These are phyloP conservation scores for Thera britannica DNA, from an alignment of 2,888 invertebrate genomes.

Conservation along the genomic window DNA sequence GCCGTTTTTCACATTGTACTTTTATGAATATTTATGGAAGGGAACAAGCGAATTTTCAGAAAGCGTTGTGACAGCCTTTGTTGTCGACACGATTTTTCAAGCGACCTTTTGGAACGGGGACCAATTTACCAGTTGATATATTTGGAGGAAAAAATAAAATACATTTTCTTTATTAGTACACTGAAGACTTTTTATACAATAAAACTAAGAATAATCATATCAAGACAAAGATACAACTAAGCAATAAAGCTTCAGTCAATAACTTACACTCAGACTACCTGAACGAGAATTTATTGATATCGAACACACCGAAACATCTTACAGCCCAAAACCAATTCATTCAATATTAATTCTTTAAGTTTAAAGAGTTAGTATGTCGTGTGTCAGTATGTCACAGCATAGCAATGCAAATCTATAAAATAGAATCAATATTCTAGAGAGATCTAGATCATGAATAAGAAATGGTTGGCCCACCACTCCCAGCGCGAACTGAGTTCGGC, in stretches of 20 bases:
- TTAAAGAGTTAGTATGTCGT: no score
- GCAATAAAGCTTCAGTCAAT: no score
- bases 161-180: no score
- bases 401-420: constrained; percentile 18
- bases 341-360: neutral
- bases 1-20: constrained; percentile 10
- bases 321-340: no score
- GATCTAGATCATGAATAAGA: constrained; percentile 36
- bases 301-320: no score
- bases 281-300: no score
- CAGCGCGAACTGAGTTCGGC: constrained; percentile 16
- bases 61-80: neutral
- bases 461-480: constrained; percentile 37
- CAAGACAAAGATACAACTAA: no score
- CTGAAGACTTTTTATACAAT: no score
- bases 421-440: constrained; percentile 8
- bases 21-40: constrained; percentile 18
- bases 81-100: constrained; percentile 1
- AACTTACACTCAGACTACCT: no score
- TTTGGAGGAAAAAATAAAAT: neutral
- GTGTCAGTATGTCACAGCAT: neutral
- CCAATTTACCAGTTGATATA: constrained; percentile 1
- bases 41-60: neutral
- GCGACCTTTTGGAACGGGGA: neutral
- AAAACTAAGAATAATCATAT: no score